These are phyloP conservation scores for Alligator mississippiensis DNA, from an alignment of 2,113 vertebrate genomes.

Conservation along the genomic window DNA sequence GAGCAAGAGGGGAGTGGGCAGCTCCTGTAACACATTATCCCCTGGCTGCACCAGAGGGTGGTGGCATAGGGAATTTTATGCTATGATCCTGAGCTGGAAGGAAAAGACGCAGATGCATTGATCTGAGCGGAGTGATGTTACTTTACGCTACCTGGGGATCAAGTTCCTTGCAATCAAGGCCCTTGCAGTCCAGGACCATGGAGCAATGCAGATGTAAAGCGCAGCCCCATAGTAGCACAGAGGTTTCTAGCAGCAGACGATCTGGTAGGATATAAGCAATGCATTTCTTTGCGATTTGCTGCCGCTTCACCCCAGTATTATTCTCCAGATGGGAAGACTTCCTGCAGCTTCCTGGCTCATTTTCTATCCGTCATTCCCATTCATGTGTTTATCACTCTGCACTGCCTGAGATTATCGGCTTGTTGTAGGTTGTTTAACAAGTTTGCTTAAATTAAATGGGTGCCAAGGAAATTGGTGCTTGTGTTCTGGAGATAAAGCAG, in stretches of 20 bases:
- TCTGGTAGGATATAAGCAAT: background rate
- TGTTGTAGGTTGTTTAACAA: background rate
- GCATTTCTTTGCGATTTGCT: background rate
- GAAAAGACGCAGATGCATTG: background rate
- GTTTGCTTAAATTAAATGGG: background rate
- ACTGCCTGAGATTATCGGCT: background rate
- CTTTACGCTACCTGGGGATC: background rate
- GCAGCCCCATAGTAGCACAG: rapidly evolving
- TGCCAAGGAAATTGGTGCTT: background rate
- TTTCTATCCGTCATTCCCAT: rapidly evolving
- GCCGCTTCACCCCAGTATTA: background rate
- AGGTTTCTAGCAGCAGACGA: background rate
- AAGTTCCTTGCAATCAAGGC: no score
- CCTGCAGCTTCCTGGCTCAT: background rate
- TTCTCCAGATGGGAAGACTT: background rate
- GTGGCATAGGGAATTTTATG: background rate
- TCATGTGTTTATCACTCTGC: background rate
- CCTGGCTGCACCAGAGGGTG: background rate
- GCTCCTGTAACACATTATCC: rapidly evolving
- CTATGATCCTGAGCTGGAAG: background rate
- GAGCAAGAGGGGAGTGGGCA: background rate
- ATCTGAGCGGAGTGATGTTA: background rate
- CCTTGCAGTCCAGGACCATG: background rate
- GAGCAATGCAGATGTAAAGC: background rate
- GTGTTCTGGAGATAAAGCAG: background rate